A percentile compares a stretch with the other conserved stretches of the same genome.
phyloP scores from a whole-genome alignment of 2,113 vertebrate species.

The Erinaceus europaeus region DNA sequence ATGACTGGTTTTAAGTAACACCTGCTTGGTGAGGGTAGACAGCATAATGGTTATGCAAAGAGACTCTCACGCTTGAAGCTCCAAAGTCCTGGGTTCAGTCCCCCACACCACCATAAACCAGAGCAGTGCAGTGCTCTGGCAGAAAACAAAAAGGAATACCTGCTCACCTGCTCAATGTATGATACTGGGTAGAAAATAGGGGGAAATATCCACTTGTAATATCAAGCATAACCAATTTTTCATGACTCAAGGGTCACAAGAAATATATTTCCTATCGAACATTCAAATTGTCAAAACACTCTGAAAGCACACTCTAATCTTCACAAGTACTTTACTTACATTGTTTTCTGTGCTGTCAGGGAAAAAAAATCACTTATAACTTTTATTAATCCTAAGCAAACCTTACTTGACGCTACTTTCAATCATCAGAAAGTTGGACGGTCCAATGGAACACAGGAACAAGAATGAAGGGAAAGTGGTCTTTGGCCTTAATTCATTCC shows the following conservation, averaged over 20 bases:
- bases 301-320: conserved; percentile 27
- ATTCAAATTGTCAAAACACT: conserved; percentile 6
- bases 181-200: not conserved
- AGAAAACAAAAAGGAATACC: no score
- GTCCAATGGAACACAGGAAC: conserved; percentile 22
- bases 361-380: conserved; percentile 36
- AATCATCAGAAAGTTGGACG: not conserved
- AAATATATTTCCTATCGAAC: not conserved
- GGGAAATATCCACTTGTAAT: not conserved
- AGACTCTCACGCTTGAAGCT: no score
- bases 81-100: no score
- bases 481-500: not conserved
- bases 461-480: not conserved
- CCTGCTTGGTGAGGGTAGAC: no score
- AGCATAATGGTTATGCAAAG: no score
- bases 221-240: not conserved
- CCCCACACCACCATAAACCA: no score
- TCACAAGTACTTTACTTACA: conserved; percentile 30
- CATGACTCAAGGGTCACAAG: conserved; percentile 17
- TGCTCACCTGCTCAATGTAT: not conserved
- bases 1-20: not conserved
- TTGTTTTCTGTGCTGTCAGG: conserved; percentile 24
- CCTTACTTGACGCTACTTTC: conserved; percentile 11
- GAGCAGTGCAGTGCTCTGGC: no score
- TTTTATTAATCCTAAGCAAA: conserved; percentile 55